Base-by-base conservation (phyloP, 2,797 vertebrate species). In the Ambastaia sidthimunki region DNA sequence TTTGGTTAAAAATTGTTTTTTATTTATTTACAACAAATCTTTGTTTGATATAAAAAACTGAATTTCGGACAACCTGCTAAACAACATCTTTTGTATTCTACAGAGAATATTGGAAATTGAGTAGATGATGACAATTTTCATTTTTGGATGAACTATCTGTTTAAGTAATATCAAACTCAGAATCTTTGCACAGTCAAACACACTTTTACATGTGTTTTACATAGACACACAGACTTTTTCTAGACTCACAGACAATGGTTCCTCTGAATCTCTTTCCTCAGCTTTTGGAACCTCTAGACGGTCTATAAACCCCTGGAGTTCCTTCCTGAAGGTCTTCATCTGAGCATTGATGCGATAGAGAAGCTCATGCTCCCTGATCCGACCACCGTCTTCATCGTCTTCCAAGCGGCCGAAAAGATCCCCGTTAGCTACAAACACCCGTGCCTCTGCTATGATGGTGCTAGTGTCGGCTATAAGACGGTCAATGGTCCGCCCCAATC, bases 271-370 rank as follows among this genome's bases (percentile, higher is more conserved):
- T 50, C 92, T 92, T 74, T 96, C 95, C 1, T 97, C 96, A 0
- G 94, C 90, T 86, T 95, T 95, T 19, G 96, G 95, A 85, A 96
- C 94, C 84, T 99, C 97, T 4, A 98, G 93, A 71, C 93, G 91
- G 90, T 98, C 96, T 13, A 98, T 97, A 87, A 98, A 99, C 82
- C 93, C 92, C 89, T 98, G 97, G 84, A 99, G 94, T 88, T 99
- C 97, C 89, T 97, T 97, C 81, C 96, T 92, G 91, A 99, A 99
- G 59, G 97, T 94, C 91, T 98, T 98, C 97, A 99, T 98, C 93
- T 98, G 98, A 18, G 96, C 96, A 0, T 96, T 98, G 85, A 99
- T 98, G 81, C 96, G 95, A 89, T 97, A 96, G 23, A 98, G 95
- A 82, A 99, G 94, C 93, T 99, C 96, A 0, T 97, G 97, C 83